Percentiles rank a stretch among this genome's conserved stretches.
Conservation (phyloP, 2,113 vertebrate species). For the Gasterosteus aculeatus region DNA sequence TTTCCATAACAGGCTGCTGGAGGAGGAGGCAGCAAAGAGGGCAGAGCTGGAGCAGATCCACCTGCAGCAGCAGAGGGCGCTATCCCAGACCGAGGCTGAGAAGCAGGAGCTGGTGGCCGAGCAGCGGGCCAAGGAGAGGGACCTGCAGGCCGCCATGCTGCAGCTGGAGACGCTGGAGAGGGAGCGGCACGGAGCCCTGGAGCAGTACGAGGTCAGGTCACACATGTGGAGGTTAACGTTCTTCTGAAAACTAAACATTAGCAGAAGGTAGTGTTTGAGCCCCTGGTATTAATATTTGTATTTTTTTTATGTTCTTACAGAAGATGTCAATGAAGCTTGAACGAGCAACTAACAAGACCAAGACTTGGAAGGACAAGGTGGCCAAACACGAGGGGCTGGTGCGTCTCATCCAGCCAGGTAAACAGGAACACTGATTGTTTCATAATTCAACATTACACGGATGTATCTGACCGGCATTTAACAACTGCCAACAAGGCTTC, state of each 20-base stretch:
- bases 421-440: not conserved
- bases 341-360: constrained; percentile 87
- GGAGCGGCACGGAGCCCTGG: constrained; percentile 87
- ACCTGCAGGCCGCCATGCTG: constrained; percentile 86
- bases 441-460: not conserved
- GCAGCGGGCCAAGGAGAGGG: constrained; percentile 85
- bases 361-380: constrained; percentile 95
- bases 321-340: constrained; percentile 89
- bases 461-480: not conserved
- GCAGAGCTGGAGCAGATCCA: constrained; percentile 90
- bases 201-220: constrained; percentile 88
- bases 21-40: constrained; percentile 90
- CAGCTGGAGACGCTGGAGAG: constrained; percentile 89
- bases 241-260: not conserved
- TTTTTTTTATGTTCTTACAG: constrained; percentile 72
- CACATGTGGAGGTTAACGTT: not conserved
- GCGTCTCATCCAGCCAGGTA: constrained; percentile 94
- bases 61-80: constrained; percentile 88
- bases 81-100: constrained; percentile 89
- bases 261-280: not conserved
- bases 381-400: constrained; percentile 93
- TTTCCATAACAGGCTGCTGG: constrained; percentile 83
- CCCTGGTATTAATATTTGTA: not conserved
- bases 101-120: constrained; percentile 90
- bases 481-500: not conserved